A percentile compares a stretch with the other conserved stretches of the same genome.
Conservation (phyloP, 2,797 vertebrate species). For the Gastrophryne carolinensis region DNA sequence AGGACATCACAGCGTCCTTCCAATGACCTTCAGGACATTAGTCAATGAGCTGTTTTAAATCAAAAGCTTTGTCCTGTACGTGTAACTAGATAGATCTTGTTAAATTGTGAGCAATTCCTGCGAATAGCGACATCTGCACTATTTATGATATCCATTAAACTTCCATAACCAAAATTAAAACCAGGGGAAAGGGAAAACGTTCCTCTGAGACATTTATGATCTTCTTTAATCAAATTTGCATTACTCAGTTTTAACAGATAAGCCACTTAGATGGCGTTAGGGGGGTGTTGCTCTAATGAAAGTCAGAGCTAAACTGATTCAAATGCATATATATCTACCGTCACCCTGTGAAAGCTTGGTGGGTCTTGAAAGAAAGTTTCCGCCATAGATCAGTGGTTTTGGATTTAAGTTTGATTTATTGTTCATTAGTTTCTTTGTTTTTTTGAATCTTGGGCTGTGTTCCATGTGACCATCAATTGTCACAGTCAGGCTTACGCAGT, state of each 20-base stretch:
- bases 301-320: constrained; percentile 13
- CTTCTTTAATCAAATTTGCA: constrained; percentile 41
- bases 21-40: constrained; percentile 16
- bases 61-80: constrained; percentile 11
- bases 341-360: constrained; percentile 20
- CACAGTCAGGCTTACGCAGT: too few relatives aligned
- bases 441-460: not conserved
- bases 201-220: constrained; percentile 39
- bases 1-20: not conserved
- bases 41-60: not conserved
- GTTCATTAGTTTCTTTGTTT: constrained; percentile 23
- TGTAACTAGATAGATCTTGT: constrained; percentile 32
- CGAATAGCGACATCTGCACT: constrained; percentile 27
- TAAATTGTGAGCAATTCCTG: constrained; percentile 28
- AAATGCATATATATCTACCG: constrained; percentile 15
- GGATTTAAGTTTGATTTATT: constrained; percentile 18
- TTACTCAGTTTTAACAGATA: constrained; percentile 26
- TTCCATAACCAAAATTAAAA: constrained; percentile 46
- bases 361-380: constrained; percentile 28
- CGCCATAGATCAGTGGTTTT: constrained; percentile 26
- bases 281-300: constrained; percentile 6
- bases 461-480: too few relatives aligned
- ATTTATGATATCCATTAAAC: constrained; percentile 46
- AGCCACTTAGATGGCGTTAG: not conserved
- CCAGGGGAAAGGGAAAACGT: constrained; percentile 18